These are phyloP conservation scores for Tromatobia lineatoria DNA, from an alignment of 2,888 invertebrate species.

Conservation along the genomic window DNA sequence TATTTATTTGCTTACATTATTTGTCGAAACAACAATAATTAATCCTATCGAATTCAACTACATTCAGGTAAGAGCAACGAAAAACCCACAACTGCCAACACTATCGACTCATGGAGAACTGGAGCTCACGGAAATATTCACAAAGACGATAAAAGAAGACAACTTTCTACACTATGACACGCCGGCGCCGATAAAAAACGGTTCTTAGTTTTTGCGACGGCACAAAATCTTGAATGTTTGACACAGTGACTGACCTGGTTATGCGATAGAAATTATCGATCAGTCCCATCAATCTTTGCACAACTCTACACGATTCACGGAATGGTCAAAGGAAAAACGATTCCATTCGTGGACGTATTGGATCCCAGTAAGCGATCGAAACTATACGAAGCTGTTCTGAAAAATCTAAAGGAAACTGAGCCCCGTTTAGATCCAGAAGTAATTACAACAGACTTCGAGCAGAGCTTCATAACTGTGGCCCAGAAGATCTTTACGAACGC, in stretches of 20 bases:
- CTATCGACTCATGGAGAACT: conserved; percentile 3
- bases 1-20: not conserved
- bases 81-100: conserved; percentile 10
- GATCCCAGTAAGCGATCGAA: conserved; percentile 13
- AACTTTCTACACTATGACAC: conserved; percentile 25
- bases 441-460: conserved; percentile 17
- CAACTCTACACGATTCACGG: conserved; percentile 49
- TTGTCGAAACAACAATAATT: not conserved
- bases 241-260: conserved; percentile 38
- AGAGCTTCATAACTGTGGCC: conserved; percentile 21
- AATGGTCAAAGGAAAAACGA: conserved; percentile 17
- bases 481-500: conserved; percentile 7
- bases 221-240: conserved; percentile 25
- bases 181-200: conserved; percentile 23
- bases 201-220: conserved; percentile 32
- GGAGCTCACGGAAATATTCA: conserved; percentile 13
- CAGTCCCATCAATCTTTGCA: conserved; percentile 51
- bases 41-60: conserved; percentile 7
- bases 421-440: conserved; percentile 24
- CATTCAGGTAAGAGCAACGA: not conserved
- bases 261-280: conserved; percentile 58
- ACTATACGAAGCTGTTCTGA: not conserved
- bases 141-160: conserved; percentile 13
- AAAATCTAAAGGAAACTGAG: conserved; percentile 5
- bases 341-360: conserved; percentile 60